Percentiles rank a stretch among this genome's conserved stretches.
Evolutionary conservation across 1,140 invertebrate genomes (phyloP).

Genomic region (Drosophila albomicans): DNA sequence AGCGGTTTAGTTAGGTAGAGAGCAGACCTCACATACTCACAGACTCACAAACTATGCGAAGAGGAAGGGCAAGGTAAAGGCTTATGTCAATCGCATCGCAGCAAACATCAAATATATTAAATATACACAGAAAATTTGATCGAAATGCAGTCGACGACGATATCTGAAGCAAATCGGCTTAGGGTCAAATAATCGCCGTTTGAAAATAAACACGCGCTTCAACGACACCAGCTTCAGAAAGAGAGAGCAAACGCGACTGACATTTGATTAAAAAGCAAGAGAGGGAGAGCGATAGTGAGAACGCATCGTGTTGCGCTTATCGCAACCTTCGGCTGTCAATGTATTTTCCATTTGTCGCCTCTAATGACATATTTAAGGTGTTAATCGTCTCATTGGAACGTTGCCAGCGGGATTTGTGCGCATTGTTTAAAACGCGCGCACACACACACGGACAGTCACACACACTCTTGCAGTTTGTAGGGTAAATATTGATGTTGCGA

Average conservation of each 20-base stretch:
- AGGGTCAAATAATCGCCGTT: constrained; percentile 75
- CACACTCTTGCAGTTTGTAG: constrained; percentile 9
- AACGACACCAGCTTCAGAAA: constrained; percentile 59
- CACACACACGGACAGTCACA: constrained; percentile 9
- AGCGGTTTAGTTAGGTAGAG: constrained; percentile 22
- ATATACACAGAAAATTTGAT: constrained; percentile 6
- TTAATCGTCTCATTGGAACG: constrained; percentile 80
- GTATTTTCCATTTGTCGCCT: constrained; percentile 79
- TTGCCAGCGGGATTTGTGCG: constrained; percentile 62
- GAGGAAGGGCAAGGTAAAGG: constrained; percentile 12
- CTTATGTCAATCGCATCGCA: constrained; percentile 19
- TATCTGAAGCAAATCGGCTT: constrained; percentile 71
- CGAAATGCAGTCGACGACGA: constrained; percentile 43
- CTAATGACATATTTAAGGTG: constrained; percentile 83
- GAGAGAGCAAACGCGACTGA: neutral
- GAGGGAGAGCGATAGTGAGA: constrained; percentile 19
- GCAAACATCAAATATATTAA: neutral
- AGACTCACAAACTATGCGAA: neutral
- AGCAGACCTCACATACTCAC: constrained; percentile 29
- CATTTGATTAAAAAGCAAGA: constrained; percentile 36
- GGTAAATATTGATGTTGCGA: constrained; percentile 80
- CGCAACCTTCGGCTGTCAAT: constrained; percentile 66
- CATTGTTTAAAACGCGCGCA: constrained; percentile 56
- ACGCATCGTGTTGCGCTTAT: constrained; percentile 28
- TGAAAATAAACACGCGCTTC: constrained; percentile 80